Evolutionary conservation across 2,888 invertebrate genomes (phyloP), one percentile per base, ranked within the genome.

Genomic region (Philaethria dido): DNA sequence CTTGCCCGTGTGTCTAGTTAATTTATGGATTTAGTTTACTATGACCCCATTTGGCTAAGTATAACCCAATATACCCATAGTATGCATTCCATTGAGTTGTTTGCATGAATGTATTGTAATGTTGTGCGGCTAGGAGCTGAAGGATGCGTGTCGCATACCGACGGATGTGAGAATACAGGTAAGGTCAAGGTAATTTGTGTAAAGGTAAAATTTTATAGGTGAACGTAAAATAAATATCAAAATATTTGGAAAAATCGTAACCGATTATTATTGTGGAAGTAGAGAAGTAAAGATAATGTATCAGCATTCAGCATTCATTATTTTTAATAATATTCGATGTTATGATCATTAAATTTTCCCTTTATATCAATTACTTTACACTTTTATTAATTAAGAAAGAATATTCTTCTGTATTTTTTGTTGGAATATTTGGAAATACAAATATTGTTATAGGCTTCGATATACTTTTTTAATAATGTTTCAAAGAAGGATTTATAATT

Each of bases 161-260:
- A 97, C 93, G 97, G 97, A 94, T 97, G 97, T 94, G 97, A 97
- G 93, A 97, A 97, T 93, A 96, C 97, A 94, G 96, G 96, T 97
- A 97, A 96, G 95, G 8, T 50, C n/a, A 29, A 29, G 1, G 16
- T n/a, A 16, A 50, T 8, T 44, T 16, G 4, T 44, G 11, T 54
- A 44, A 39, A 64, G 59, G 62, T 48, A 54, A 50, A 39, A 61
- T 66, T 64, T 20, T 25, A 13, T 36, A 36, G 18, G 0, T 54
- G 13, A 47, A 47, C 4, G 5, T 20, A 47, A 20, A 33, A 8
- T 33, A 25, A 25, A 25, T 25, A 25, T 25, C 25, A 4, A 25
- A 25, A 25, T 45, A 3, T 45, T n/a, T n/a, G n/a, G n/a, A n/a
- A n/a, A n/a, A n/a, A n/a, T n/a, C n/a, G 18, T 45, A 18, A 45